These are phyloP conservation scores for Pristionchus mayeri DNA, from an alignment of 2,888 invertebrate species.

Conservation along the genomic window DNA sequence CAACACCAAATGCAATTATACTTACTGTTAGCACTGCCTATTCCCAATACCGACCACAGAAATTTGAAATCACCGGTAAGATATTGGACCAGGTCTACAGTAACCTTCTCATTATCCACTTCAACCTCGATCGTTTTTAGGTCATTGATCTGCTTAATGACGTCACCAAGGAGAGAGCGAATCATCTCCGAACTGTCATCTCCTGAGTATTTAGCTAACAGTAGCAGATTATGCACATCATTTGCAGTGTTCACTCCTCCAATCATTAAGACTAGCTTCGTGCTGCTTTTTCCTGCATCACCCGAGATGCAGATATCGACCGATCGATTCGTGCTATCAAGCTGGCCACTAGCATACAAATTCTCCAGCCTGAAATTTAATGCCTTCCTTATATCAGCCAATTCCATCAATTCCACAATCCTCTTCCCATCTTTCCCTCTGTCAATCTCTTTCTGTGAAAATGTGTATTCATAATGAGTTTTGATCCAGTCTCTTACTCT, in stretches of 20 bases:
- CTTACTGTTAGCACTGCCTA: not conserved
- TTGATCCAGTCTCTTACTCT: not conserved
- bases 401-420: not conserved
- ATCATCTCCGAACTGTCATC: not conserved
- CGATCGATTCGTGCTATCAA: not conserved
- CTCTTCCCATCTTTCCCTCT: not conserved
- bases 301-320: not conserved
- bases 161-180: not conserved
- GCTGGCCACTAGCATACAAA: not conserved
- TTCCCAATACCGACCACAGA: not conserved
- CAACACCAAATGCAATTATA: not conserved
- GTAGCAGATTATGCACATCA: not conserved
- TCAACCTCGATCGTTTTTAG: not conserved
- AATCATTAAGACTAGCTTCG: not conserved
- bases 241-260: not conserved
- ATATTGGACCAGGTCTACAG: not conserved
- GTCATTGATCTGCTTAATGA: not conserved
- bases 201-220: not conserved
- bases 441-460: not conserved
- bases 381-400: not conserved
- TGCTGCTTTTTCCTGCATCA: not conserved
- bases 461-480: not conserved
- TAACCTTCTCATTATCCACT: not conserved
- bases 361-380: not conserved
- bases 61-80: not conserved